Evolutionary conservation across 2,888 invertebrate species (phyloP), one percentile per base, ranked within the genome.

Genomic region (Brenthis ino): DNA sequence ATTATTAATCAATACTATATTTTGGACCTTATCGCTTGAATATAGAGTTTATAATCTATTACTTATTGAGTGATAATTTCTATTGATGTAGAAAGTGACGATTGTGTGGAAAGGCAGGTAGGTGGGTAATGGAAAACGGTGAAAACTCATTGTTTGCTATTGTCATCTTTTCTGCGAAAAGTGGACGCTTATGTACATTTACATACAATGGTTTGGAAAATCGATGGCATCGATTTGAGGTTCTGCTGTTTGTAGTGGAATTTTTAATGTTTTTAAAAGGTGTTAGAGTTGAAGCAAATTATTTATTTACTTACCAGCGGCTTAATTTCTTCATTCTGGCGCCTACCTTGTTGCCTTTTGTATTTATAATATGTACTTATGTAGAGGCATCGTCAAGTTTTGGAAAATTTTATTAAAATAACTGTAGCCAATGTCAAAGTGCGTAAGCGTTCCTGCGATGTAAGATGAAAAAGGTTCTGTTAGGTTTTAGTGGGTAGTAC

Each of bases 61-160:
- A 53, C 48, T 57, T 53, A 56, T 65, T 33, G 48, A 72, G 16
- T 72, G 72, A 77, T 79, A 79, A 79, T 80, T 81, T 80, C 79
- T 78, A 81, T 79, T 77, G 79, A 80, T 76, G 74, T 80, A 82
- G 83, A 83, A 84, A 88, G 90, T 84, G 85, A 85, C 82, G 83
- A 82, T 82, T 85, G 83, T 85, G 88, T 85, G 88, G 88, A 88
- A 86, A 86, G 84, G 82, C 75, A 78, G 79, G 76, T 74, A 78
- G 79, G 76, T 74, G 28, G 37, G 37, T 37, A 76, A 75, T 80
- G 80, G 84, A 84, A 88, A 88, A 86, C 79, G 80, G 82, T 85
- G 86, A 84, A 87, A 89, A 86, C 81, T 76, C 76, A 78, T 77
- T 77, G 77, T 77, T 75, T 76, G 74, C 77, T 71, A 65, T 66